Percentiles rank a stretch among this genome's conserved stretches.
Conservation (phyloP, 2,888 invertebrate genomes). For the Trachelus tabidus region DNA sequence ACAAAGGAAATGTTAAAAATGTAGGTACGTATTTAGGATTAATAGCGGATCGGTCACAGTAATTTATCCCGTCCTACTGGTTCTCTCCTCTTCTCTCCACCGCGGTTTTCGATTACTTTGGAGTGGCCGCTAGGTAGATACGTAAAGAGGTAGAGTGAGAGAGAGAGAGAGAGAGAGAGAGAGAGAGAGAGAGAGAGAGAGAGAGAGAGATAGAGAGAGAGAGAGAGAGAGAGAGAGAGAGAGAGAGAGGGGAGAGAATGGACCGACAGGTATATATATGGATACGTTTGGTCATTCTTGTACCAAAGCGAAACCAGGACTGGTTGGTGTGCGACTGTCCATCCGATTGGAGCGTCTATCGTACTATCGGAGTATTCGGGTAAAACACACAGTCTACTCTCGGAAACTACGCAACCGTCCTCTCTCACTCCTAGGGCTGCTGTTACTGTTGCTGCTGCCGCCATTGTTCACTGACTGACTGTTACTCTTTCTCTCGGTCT, state of each 20-base stretch:
- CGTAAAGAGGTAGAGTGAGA: not conserved
- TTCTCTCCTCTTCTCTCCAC: conserved; percentile 1
- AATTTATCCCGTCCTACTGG: conserved; percentile 47
- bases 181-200: no score
- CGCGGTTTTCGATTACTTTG: conserved; percentile 55
- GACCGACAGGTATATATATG: not conserved
- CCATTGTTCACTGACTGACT: not conserved
- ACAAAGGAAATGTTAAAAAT: conserved; percentile 41
- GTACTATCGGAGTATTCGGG: not conserved
- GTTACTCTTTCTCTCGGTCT: not conserved
- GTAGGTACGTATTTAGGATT: conserved; percentile 48
- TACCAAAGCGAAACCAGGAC: conserved; percentile 47
- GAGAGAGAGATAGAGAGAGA: no score
- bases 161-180: no score
- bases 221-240: no score
- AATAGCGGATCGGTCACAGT: conserved; percentile 40
- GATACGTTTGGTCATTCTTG: conserved; percentile 36
- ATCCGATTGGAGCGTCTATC: not conserved
- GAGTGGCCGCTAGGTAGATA: conserved; percentile 30
- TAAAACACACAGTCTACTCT: conserved; percentile 11
- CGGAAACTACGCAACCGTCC: not conserved
- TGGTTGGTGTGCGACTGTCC: not conserved
- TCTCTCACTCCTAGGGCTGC: not conserved
- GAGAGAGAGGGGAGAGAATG: no score
- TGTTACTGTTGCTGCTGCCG: not conserved